Base-by-base conservation (phyloP, 2,797 vertebrate species). In the Anguilla pacifica region DNA sequence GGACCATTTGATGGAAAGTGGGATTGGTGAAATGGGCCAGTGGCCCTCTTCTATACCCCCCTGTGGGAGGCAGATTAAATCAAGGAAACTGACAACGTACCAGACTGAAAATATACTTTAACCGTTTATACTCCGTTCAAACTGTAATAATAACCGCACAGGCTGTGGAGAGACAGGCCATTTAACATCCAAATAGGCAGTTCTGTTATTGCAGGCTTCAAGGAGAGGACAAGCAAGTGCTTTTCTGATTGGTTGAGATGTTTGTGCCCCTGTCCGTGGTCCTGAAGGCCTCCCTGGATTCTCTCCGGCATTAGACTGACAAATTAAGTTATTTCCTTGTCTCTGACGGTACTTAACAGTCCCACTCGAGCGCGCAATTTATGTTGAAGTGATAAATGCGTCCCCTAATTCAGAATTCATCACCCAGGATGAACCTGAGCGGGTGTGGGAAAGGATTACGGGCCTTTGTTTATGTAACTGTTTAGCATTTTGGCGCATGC, bases 331-430 rank as follows among this genome's bases (percentile, higher is more conserved):
- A 89, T 86, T 11, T 53, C 28, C 43, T 51, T 70, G 86, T 43
- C 61, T 67, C 61, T 67, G 22, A 67, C 61, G 0, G 59, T 70
- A 72, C 4, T 59, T 43, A n/a, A 22, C 89, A 88, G 88, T 90
- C 87, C 88, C 81, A 61, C 70, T 17, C 92, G 92, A 92, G 88
- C 90, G 89, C 89, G 87, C 86, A 90, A 92, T 94, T 92, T 92
- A 92, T 89, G 88, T 89, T 9, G 55, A 25, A 88, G 74, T 89
- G 89, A 92, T 91, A 90, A 91, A 92, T 91, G 85, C 88, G 87
- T 91, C 86, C 88, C 87, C 88, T 86, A 87, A 88, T 89, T 88
- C 91, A 86, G 53, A 92, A 91, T 86, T 89, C 87, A 91, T 90
- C 89, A 87, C 83, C 84, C 57, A 61, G 53, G n/a, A 53, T 22